Base-by-base conservation (phyloP, 2,797 vertebrate species). In the Oophaga sylvatica region DNA sequence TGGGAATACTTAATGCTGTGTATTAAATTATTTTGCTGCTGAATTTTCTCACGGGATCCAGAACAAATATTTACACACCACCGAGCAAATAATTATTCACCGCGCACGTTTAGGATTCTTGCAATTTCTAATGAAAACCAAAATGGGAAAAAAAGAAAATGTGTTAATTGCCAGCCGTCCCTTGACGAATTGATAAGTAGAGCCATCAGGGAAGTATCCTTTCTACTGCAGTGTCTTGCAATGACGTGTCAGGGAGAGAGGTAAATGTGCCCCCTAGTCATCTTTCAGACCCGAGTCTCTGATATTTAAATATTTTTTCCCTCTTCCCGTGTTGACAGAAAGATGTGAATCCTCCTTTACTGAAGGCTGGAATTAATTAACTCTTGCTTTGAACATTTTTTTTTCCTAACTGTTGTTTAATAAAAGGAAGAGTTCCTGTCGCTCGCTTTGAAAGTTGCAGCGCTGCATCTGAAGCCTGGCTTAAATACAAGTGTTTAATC, bases 401-500 rank as follows among this genome's bases (percentile, higher is more conserved):
- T 91, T 83, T 86, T 71, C 62, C 62, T 70, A 91, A 87, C 71
- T 90, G 60, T 84, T 88, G 91, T 92, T 91, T 87, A 88, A 90
- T 77, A 91, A 87, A 89, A 76, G 57, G 63, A 87, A 86, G 65
- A 87, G 80, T 89, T 83, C 59, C 84, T 90, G 84, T 85, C n/a
- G 90, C 90, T 89, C 67, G 88, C 83, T 89, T 84, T 68, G 89
- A 89, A 83, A 81, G 67, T 86, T 89, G 17, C 83, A 87, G 84
- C 81, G 53, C 85, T 93, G 67, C 88, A 57, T 91, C 84, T 89
- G 83, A 80, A 91, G 77, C 90, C 92, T 94, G 92, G 90, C 91
- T 93, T 94, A 92, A 93, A 89, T 91, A 92, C 91, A 94, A 94
- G 91, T 92, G 84, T 76, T 90, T 93, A 86, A 92, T 93, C 90